Base-by-base conservation (phyloP, 2,113 vertebrate genomes). In the Corvus moneduloides region DNA sequence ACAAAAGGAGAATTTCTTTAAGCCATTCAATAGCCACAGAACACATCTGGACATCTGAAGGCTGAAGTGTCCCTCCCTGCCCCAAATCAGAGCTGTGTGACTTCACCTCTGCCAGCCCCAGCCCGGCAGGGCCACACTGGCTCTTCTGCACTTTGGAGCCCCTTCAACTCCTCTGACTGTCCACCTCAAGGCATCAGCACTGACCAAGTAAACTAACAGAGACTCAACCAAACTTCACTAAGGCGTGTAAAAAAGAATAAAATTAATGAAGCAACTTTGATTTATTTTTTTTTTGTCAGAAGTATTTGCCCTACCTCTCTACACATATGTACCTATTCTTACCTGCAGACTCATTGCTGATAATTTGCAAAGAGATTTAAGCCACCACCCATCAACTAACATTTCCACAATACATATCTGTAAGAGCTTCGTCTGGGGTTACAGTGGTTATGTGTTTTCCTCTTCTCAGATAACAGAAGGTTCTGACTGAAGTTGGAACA, bases 31-130 rank as follows among this genome's bases (percentile, higher is more conserved):
- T 0, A 71, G 48, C 24, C 27, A 72, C 26, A 55, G 66, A 82
- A 48, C 52, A 51, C 21, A n/a, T 2, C 1, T 0, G 1, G 37
- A 33, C 33, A 77, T 7, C 26, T 0, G 0, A 27, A 71, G 44
- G 26, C 52, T 44, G 32, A 51, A 48, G 19, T 2, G 2, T 30
- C 27, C 41, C 49, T 74, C 41, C 46, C 58, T 80, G 55, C 18
- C 32, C 59, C 9, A 9, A 3, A 8, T 7, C 39, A 43, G 35
- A 35, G 61, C 48, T 46, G 26, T 2, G 22, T 22, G 56, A 37
- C 51, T 72, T 27, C 62, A 14, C 46, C 46, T 61, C 61, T 6
- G 10, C 51, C 86, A 84, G 26, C 30, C 33, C 51, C 16, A 8
- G 41, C 64, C 27, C 1, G 14, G 44, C 52, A 87, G 32, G 13